phyloP scores from a whole-genome alignment of 2,113 vertebrate species.

The Formicarius rufipectus region DNA sequence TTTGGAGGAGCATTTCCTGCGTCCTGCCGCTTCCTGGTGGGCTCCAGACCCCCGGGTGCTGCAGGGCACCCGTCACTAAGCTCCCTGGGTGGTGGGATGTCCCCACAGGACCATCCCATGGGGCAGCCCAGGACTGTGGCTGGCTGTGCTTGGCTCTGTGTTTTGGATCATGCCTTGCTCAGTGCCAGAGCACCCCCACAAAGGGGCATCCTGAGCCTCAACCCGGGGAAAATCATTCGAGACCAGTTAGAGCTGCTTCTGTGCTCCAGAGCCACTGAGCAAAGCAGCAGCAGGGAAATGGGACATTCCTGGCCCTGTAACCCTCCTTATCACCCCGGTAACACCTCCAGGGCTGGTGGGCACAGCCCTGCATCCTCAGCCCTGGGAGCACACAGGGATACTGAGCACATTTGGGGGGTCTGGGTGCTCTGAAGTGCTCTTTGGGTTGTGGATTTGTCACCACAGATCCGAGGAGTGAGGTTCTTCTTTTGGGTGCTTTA shows the following conservation, averaged over 20 bases:
- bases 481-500: neutral
- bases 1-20: neutral
- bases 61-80: accelerated
- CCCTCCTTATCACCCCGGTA: accelerated
- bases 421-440: neutral
- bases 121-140: neutral
- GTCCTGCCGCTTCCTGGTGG: neutral
- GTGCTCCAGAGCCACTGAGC: neutral
- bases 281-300: neutral
- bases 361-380: neutral
- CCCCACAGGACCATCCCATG: neutral
- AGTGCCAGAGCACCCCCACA: neutral
- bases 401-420: accelerated
- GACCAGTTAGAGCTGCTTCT: neutral
- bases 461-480: neutral
- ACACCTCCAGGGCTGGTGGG: neutral
- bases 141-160: neutral
- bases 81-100: neutral
- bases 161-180: neutral
- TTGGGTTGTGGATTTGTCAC: neutral
- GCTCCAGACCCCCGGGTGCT: neutral
- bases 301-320: neutral
- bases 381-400: neutral
- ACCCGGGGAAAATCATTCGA: neutral
- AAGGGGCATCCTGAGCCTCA: neutral